Evolutionary conservation across 2,888 invertebrate genomes (phyloP).

Genomic region (Maniola hyperantus): DNA sequence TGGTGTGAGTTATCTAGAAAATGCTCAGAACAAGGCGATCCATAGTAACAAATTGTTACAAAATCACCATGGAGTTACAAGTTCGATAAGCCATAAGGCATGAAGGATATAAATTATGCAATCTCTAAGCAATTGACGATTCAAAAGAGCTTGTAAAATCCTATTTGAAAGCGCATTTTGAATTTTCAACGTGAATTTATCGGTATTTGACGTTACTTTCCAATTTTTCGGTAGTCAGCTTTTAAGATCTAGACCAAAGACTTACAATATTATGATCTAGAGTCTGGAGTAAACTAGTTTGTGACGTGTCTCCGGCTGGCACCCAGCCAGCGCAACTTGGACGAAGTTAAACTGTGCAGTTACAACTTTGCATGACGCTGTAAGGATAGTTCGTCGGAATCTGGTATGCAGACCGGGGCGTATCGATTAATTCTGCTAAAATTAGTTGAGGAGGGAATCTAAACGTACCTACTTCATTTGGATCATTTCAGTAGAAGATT

Average conservation of each 20-base stretch:
- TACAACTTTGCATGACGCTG: constrained; percentile 3
- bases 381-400: constrained; percentile 2
- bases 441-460: background rate
- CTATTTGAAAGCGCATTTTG: constrained; percentile 11
- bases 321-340: constrained; percentile 5
- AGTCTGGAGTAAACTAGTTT: constrained; percentile 22
- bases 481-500: too few species aligned
- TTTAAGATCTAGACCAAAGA: constrained; percentile 11
- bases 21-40: background rate
- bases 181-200: constrained; percentile 16
- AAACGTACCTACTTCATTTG: background rate
- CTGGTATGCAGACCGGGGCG: background rate
- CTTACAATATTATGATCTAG: constrained; percentile 11
- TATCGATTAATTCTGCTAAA: background rate
- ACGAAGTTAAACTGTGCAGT: constrained; percentile 1
- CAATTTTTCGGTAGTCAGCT: constrained; percentile 21
- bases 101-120: background rate
- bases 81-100: background rate
- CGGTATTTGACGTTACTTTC: constrained; percentile 10
- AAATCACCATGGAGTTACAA: too few species aligned
- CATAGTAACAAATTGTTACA: background rate
- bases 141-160: constrained; percentile 12
- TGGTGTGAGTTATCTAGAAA: background rate
- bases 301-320: constrained; percentile 17
- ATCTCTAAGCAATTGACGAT: constrained; percentile 3